These are phyloP conservation scores for Ruditapes philippinarum DNA, from an alignment of 1,140 invertebrate species.

Conservation along the genomic window DNA sequence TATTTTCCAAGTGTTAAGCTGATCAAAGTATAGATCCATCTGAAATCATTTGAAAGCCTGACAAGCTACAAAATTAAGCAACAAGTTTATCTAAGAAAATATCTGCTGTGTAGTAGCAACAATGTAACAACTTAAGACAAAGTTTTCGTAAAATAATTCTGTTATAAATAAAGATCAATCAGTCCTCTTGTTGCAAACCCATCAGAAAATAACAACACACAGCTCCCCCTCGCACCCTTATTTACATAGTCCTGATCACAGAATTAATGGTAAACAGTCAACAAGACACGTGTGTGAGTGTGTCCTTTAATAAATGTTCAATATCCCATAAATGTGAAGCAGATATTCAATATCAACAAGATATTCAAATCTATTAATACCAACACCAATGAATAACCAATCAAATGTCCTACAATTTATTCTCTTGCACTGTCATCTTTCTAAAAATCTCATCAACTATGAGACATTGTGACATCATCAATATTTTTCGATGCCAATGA, in stretches of 20 bases:
- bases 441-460: conserved; percentile 6
- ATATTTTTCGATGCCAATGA: not conserved
- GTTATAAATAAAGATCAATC: not conserved
- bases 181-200: not conserved
- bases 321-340: not conserved
- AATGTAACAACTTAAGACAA: not conserved
- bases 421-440: not conserved
- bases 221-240: not conserved
- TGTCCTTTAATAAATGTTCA: not conserved
- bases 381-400: not conserved
- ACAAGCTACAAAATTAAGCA: not conserved
- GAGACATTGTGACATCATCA: not conserved
- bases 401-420: not conserved
- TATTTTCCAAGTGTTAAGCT: no score
- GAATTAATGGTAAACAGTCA: not conserved
- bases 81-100: not conserved
- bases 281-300: not conserved
- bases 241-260: not conserved
- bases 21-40: no score
- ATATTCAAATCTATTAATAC: not conserved
- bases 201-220: not conserved
- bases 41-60: no score
- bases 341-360: not conserved
- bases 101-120: not conserved
- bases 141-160: not conserved